These are phyloP conservation scores for Heliconius hortense DNA, from an alignment of 2,888 invertebrate species.

Conservation along the genomic window DNA sequence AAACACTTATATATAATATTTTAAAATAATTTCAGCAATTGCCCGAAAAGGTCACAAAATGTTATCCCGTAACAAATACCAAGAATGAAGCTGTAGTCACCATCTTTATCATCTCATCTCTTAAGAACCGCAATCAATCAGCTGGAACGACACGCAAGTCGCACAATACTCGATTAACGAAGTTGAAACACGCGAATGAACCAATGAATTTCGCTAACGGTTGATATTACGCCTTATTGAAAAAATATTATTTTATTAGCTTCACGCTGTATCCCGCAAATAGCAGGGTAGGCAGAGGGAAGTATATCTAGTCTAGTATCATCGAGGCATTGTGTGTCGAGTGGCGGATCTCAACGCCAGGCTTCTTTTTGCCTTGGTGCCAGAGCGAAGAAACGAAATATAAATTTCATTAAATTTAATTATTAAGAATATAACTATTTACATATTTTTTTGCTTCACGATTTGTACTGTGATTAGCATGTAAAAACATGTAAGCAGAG, in stretches of 20 bases:
- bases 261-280: no score
- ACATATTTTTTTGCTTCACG: no score
- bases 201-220: slow-evolving; percentile 43
- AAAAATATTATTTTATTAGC: background rate
- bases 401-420: no score
- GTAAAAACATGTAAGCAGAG: no score
- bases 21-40: background rate
- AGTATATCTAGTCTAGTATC: no score
- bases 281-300: no score
- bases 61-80: slow-evolving; percentile 5
- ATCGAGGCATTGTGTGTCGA: no score
- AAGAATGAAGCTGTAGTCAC: slow-evolving; percentile 52
- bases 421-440: no score
- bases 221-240: slow-evolving; percentile 5
- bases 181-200: slow-evolving; percentile 55
- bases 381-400: no score
- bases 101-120: slow-evolving; percentile 49
- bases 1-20: background rate
- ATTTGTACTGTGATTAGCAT: no score
- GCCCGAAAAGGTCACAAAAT: background rate
- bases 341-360: no score
- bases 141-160: slow-evolving; percentile 53
- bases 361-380: no score
- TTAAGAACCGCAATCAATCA: slow-evolving; percentile 55
- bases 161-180: slow-evolving; percentile 55